phyloP scores from a whole-genome alignment of 1,140 invertebrate genomes.

The Varroa destructor region DNA sequence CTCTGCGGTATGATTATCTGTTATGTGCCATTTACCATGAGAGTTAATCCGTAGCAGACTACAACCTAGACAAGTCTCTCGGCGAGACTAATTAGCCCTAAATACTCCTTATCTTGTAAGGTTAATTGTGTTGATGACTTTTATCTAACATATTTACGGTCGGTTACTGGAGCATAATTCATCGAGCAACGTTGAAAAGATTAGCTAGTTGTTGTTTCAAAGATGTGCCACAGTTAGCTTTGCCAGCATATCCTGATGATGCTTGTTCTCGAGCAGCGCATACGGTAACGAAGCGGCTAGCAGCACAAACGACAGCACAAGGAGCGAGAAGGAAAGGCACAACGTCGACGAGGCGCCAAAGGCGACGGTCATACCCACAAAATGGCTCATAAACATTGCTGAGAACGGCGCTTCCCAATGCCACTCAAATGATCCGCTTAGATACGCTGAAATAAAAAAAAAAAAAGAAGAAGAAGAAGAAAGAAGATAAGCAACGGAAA shows the following conservation, averaged over 20 bases:
- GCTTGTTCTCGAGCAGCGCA: constrained; percentile 19
- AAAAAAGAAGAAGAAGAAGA: no score
- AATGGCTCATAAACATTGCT: constrained; percentile 15
- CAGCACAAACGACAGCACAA: constrained; percentile 19
- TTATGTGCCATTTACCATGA: no score
- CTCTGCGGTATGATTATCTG: no score
- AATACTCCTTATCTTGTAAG: no score
- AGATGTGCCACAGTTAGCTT: constrained; percentile 22
- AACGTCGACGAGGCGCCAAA: neutral
- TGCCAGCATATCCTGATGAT: neutral
- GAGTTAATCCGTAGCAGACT: no score
- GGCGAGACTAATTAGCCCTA: no score
- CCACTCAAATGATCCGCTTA: constrained; percentile 14
- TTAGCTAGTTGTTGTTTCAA: neutral
- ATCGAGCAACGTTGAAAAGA: no score
- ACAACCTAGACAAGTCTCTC: no score
- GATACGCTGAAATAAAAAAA: constrained; percentile 1
- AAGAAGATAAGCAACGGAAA: no score
- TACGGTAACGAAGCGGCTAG: constrained; percentile 24
- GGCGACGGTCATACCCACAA: constrained; percentile 3
- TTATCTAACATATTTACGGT: no score
- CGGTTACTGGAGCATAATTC: no score
- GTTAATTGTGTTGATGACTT: no score
- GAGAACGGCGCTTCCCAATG: constrained; percentile 16
- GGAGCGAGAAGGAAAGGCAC: constrained; percentile 9